phyloP scores from a whole-genome alignment of 2,888 invertebrate genomes.

The Zele albiditarsus region DNA sequence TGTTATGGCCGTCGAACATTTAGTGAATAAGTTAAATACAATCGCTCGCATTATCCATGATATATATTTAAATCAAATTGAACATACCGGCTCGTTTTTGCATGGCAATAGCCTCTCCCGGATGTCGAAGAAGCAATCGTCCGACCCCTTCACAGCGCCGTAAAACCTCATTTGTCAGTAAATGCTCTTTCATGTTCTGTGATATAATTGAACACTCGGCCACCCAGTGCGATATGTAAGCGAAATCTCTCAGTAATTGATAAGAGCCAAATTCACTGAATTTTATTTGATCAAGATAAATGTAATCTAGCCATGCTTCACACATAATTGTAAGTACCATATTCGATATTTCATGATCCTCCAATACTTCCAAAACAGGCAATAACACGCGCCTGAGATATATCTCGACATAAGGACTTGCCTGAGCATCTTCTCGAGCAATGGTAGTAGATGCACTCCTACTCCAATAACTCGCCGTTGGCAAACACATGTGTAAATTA shows the following conservation, averaged over 20 bases:
- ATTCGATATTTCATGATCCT: slow-evolving; percentile 82
- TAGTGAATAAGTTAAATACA: background rate
- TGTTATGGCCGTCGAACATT: slow-evolving; percentile 36
- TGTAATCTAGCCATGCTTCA: slow-evolving; percentile 91
- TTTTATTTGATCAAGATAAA: slow-evolving; percentile 86
- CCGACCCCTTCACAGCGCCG: slow-evolving; percentile 91
- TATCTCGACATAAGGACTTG: slow-evolving; percentile 81
- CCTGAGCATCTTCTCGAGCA: slow-evolving; percentile 70
- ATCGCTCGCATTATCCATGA: background rate
- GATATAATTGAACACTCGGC: slow-evolving; percentile 77
- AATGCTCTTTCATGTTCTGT: slow-evolving; percentile 72
- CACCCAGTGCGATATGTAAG: slow-evolving; percentile 85
- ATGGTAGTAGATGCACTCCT: slow-evolving; percentile 53
- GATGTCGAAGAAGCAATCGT: slow-evolving; percentile 83
- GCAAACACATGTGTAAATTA: slow-evolving; percentile 88
- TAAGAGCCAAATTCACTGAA: slow-evolving; percentile 86
- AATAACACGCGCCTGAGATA: slow-evolving; percentile 84
- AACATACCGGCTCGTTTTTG: slow-evolving; percentile 60
- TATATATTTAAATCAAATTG: background rate
- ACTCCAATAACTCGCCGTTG: slow-evolving; percentile 80
- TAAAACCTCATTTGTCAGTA: slow-evolving; percentile 74
- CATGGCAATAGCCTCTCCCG: slow-evolving; percentile 90
- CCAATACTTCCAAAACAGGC: slow-evolving; percentile 85
- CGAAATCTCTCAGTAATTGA: slow-evolving; percentile 87
- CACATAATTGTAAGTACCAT: slow-evolving; percentile 88